These are phyloP conservation scores for Coendou prehensilis DNA, from an alignment of 2,797 vertebrate genomes.

Conservation along the genomic window DNA sequence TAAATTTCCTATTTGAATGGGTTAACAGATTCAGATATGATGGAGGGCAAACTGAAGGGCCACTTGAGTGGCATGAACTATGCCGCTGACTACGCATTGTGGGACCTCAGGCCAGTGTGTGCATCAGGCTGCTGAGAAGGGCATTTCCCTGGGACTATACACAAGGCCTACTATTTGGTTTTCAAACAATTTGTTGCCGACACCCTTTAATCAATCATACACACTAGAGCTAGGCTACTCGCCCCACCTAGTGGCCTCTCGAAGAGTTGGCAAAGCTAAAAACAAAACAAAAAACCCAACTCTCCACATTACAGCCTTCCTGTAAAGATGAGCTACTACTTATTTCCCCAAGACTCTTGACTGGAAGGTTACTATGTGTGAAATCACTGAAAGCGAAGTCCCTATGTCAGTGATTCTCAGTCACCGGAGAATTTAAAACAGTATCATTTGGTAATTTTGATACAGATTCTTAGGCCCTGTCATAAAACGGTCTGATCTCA, in stretches of 20 bases:
- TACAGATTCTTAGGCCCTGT: neutral
- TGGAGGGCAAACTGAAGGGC: too few relatives aligned
- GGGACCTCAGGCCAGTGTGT: conserved; percentile 18
- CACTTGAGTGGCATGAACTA: too few relatives aligned
- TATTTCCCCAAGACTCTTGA: neutral
- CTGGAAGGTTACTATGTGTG: neutral
- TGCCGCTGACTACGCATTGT: neutral
- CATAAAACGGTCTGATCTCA: neutral
- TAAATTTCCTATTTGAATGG: too few relatives aligned
- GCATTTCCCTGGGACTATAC: neutral
- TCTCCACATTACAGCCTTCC: neutral
- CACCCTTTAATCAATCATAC: neutral
- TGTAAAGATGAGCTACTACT: neutral
- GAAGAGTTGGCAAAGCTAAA: conserved; percentile 45
- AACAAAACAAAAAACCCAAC: neutral
- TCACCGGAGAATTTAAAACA: conserved; percentile 34
- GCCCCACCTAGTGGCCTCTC: conserved; percentile 66
- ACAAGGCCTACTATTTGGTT: conserved; percentile 7
- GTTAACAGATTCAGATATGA: too few relatives aligned
- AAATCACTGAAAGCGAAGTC: neutral
- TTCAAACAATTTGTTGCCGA: conserved; percentile 19
- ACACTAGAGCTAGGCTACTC: neutral
- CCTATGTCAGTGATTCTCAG: neutral
- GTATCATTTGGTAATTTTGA: neutral
- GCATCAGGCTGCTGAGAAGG: neutral